Conservation (phyloP, 2,888 invertebrate species). For the Andrena dorsata region DNA sequence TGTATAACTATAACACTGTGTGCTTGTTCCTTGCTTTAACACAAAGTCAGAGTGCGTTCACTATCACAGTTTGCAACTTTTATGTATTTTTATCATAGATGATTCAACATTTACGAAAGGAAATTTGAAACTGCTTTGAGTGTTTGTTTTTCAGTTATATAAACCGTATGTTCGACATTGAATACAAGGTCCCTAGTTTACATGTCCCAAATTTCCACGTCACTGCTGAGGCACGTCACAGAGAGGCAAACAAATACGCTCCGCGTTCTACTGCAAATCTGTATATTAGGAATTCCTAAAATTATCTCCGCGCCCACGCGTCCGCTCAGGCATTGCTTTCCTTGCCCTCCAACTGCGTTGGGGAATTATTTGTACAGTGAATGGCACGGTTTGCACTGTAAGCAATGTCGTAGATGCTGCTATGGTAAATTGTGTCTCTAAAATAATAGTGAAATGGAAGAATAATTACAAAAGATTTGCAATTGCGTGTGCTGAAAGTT, state of each 20-base stretch:
- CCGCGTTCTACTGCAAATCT: conserved; percentile 18
- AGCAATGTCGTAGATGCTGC: neutral
- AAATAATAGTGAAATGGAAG: neutral
- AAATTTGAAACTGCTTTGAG: neutral
- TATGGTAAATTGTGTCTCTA: neutral
- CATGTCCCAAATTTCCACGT: neutral
- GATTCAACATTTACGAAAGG: conserved; percentile 12
- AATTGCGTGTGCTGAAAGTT: neutral
- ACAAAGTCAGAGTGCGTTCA: neutral
- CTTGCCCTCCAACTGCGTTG: neutral
- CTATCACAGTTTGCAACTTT: conserved; percentile 11
- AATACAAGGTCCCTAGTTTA: neutral
- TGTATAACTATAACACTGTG: neutral
- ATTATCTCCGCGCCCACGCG: neutral
- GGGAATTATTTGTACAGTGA: neutral
- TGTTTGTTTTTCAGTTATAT: neutral
- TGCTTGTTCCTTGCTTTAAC: neutral
- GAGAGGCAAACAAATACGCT: conserved; percentile 17
- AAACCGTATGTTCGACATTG: neutral
- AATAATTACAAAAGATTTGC: neutral
- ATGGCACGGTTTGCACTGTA: neutral
- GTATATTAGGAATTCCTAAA: conserved; percentile 4
- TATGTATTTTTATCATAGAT: conserved; percentile 27
- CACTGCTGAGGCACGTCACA: neutral
- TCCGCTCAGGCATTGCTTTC: neutral